Evolutionary conservation across 2,888 invertebrate genomes (phyloP), one percentile per base, ranked within the genome.

Genomic region (Drosophila kanekoi): DNA sequence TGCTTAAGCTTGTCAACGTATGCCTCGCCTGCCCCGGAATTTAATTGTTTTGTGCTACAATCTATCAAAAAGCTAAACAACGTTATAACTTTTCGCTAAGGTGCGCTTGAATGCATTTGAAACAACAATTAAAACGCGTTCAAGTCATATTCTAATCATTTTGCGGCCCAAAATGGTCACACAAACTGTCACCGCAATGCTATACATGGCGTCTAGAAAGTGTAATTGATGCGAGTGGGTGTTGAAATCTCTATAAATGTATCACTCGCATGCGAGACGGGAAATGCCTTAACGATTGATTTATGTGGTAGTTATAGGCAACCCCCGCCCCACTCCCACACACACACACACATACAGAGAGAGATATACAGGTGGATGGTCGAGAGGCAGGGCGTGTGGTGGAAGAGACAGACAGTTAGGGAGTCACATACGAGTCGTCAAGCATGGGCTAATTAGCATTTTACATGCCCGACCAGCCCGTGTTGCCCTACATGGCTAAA

Each of bases 391-490:
- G 51, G 58, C 23, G 35, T 49, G 51, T 14, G 51, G 28, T 40
- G 47, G 14, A 20, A 4, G 16, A 67, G 33, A 37, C 20, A 52
- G 43, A 14, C 68, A 43, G 37, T 32, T 32, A 52, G 68, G 48
- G 41, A 56, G 60, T 54, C 60, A 61, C 45, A 56, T 43, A 54
- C 11, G 6, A 28, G 52, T 51, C 52, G 51, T 51, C 69, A 65
- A 72, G 71, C 72, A 72, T 77, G 63, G 72, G 77, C 67, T 84
- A 89, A 89, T 86, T 86, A 89, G 74, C 89, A 86, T 87, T 87
- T 84, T 76, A 72, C 79, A 79, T 73, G 61, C 70, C 58, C 57
- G 45, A 35, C 47, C 72, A 56, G 56, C 62, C 67, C 41, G 47
- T 45, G 62, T 48, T 74, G 68, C 87, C 87, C 77, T 70, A 87